Percentiles rank a stretch among this genome's conserved stretches.
These are phyloP conservation scores for Pteria penguin DNA, from an alignment of 2,888 invertebrate species.

Conservation along the genomic window DNA sequence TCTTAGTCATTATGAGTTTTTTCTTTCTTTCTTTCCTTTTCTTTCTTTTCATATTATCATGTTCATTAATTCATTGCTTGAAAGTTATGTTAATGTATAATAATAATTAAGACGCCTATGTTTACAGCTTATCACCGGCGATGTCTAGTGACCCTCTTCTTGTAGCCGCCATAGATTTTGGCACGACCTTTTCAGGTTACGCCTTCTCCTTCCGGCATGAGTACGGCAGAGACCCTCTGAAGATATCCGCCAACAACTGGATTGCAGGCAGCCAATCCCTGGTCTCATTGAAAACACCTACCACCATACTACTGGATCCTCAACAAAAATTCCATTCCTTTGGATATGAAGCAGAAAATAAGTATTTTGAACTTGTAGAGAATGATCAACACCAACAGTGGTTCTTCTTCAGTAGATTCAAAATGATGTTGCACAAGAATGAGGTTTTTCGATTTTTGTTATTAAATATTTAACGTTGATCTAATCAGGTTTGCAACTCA, in stretches of 20 bases:
- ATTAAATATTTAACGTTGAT: too few species aligned
- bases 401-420: not conserved
- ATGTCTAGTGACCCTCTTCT: not conserved
- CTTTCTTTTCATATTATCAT: too few species aligned
- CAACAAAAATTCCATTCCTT: not conserved
- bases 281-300: not conserved
- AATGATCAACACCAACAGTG: not conserved
- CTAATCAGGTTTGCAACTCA: too few species aligned
- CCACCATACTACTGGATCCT: conserved; percentile 3
- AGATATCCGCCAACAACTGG: not conserved
- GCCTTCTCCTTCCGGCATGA: not conserved
- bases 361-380: conserved; percentile 1
- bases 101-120: too few species aligned
- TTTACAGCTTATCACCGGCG: too few species aligned
- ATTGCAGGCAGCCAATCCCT: not conserved
- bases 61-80: too few species aligned
- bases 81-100: too few species aligned
- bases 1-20: too few species aligned
- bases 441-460: too few species aligned
- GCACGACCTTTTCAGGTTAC: not conserved
- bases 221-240: not conserved
- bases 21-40: too few species aligned
- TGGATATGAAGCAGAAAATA: conserved; percentile 5
- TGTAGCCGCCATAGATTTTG: not conserved
- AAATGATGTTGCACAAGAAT: conserved; percentile 1